Evolutionary conservation across 2,113 vertebrate species (phyloP).

Genomic region (Theropithecus gelada): DNA sequence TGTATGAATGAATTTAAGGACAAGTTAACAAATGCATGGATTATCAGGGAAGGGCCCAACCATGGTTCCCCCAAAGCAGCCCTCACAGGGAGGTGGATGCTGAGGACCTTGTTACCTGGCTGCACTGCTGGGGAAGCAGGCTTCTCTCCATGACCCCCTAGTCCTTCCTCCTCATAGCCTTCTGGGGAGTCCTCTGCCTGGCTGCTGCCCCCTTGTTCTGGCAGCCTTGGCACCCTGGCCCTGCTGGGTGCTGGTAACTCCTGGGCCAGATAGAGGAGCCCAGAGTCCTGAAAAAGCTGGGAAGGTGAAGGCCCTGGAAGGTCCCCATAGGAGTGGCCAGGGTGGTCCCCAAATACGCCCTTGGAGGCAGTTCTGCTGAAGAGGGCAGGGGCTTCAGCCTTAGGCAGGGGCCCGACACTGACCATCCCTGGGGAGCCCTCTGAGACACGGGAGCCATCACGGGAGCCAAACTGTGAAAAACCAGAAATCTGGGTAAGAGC

Average conservation of each 20-base stretch:
- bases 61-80: not conserved
- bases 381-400: constrained; percentile 75
- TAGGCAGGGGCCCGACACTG: constrained; percentile 74
- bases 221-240: constrained; percentile 83
- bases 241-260: constrained; percentile 78
- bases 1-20: not conserved
- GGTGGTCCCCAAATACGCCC: constrained; percentile 79
- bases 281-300: constrained; percentile 91
- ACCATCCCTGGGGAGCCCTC: constrained; percentile 79
- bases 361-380: constrained; percentile 77
- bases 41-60: not conserved
- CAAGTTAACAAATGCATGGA: not conserved
- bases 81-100: not conserved
- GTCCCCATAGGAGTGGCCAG: constrained; percentile 85
- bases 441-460: constrained; percentile 85
- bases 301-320: constrained; percentile 87
- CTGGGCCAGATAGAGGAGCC: constrained; percentile 89
- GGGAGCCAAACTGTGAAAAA: constrained; percentile 89
- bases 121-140: constrained; percentile 42
- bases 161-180: constrained; percentile 70
- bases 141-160: constrained; percentile 11
- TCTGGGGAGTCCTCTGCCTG: constrained; percentile 65
- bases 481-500: constrained; percentile 48
- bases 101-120: constrained; percentile 46
- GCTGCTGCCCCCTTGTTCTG: constrained; percentile 81